A percentile compares a stretch with the other conserved stretches of the same genome.
Evolutionary conservation across 2,797 vertebrate species (phyloP).

Genomic region (Platalea minor): DNA sequence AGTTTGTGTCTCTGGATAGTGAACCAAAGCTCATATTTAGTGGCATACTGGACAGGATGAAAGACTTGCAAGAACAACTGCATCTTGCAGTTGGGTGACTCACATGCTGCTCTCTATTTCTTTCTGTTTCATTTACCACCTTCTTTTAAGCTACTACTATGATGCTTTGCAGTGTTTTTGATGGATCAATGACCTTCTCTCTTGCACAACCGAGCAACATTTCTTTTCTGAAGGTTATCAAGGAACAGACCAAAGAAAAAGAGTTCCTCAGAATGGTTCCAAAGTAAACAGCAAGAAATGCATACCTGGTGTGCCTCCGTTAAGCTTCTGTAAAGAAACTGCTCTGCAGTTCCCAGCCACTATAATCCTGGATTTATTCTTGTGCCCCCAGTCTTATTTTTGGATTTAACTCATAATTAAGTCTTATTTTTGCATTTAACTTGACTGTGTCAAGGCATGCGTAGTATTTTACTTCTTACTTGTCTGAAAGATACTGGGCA

Average conservation of each 20-base stretch:
- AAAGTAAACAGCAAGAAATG: conserved; percentile 8
- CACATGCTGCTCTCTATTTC: background rate
- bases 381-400: conserved; percentile 17
- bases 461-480: background rate
- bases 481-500: background rate
- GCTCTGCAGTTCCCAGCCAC: background rate
- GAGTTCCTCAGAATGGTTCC: background rate
- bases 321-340: conserved; percentile 9
- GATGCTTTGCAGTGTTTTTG: background rate
- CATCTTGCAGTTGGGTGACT: background rate
- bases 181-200: background rate
- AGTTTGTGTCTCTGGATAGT: background rate
- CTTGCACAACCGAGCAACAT: background rate
- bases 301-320: background rate
- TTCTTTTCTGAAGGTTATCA: conserved; percentile 4
- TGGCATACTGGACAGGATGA: background rate
- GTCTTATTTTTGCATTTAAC: conserved; percentile 40
- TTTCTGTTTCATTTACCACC: background rate
- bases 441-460: background rate
- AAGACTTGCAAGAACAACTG: background rate
- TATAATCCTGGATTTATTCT: conserved; percentile 30
- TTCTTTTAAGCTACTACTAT: background rate
- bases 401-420: conserved; percentile 45
- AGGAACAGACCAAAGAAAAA: conserved; percentile 3
- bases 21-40: background rate